These are phyloP conservation scores for Periparus ater DNA, from an alignment of 2,797 vertebrate species.

Conservation along the genomic window DNA sequence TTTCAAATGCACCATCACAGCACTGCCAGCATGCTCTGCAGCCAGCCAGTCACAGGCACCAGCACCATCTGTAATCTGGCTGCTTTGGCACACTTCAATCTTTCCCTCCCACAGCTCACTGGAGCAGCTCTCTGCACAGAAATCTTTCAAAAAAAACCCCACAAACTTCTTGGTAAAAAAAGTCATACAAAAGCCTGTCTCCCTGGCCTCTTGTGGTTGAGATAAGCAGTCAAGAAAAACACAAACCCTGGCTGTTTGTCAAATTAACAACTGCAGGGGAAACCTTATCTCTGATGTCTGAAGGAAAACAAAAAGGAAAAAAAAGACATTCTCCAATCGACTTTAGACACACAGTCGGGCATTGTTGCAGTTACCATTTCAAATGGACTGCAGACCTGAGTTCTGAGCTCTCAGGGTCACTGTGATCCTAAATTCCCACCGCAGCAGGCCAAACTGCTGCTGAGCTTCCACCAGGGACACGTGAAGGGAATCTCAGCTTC, in stretches of 20 bases:
- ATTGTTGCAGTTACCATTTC: rapidly evolving
- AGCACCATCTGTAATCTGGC: not conserved
- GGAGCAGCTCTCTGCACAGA: not conserved
- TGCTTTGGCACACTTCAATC: rapidly evolving
- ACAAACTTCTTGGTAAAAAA: not conserved
- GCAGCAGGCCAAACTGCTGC: not conserved
- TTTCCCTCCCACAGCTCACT: not conserved
- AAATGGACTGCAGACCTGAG: rapidly evolving
- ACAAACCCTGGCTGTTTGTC: not conserved
- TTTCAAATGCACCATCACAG: not conserved
- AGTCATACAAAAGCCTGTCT: not conserved
- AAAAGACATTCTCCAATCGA: rapidly evolving
- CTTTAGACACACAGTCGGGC: rapidly evolving
- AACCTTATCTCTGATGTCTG: not conserved
- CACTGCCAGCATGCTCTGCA: not conserved
- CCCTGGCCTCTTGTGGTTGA: not conserved
- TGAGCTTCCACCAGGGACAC: rapidly evolving
- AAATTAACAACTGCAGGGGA: not conserved
- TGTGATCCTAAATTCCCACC: not conserved
- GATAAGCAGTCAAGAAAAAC: not conserved
- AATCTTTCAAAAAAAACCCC: not conserved
- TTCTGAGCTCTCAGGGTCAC: rapidly evolving
- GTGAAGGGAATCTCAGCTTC: not conserved
- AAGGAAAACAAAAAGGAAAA: not conserved
- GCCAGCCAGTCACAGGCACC: not conserved